Percentiles rank a stretch among this genome's conserved stretches.
phyloP scores from a whole-genome alignment of 2,113 vertebrate species.

The Coryphaenoides rupestris region DNA sequence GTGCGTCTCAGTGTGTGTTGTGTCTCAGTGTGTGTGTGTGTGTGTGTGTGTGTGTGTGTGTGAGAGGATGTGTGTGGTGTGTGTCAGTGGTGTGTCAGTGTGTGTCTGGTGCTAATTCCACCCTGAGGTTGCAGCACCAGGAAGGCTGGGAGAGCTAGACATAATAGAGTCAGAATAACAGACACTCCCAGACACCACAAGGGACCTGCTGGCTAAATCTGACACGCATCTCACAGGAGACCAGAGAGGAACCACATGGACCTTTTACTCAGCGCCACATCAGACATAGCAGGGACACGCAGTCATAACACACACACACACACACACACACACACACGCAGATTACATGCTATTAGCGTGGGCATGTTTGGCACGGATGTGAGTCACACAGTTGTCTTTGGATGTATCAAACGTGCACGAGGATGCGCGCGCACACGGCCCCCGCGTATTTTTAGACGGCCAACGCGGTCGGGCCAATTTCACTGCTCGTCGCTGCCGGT shows the following conservation, averaged over 20 bases:
- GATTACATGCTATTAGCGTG: constrained; percentile 54
- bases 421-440: neutral
- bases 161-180: constrained; percentile 75
- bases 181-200: constrained; percentile 78
- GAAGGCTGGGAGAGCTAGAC: constrained; percentile 72
- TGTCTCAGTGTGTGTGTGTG: too few relatives aligned
- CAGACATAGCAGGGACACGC: constrained; percentile 61
- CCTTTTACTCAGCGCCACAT: constrained; percentile 65
- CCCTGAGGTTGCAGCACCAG: constrained; percentile 73
- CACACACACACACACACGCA: constrained; percentile 2
- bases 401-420: constrained; percentile 45
- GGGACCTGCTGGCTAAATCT: constrained; percentile 71
- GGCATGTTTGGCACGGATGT: constrained; percentile 51
- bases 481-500: constrained; percentile 52
- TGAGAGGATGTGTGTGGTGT: constrained; percentile 30
- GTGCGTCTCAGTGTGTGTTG: too few relatives aligned
- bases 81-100: too few relatives aligned
- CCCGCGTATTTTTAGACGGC: constrained; percentile 48
- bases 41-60: too few relatives aligned
- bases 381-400: constrained; percentile 55
- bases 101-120: constrained; percentile 71
- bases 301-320: constrained; percentile 57
- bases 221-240: constrained; percentile 70
- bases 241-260: constrained; percentile 61
- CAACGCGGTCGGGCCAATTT: constrained; percentile 46